Base-by-base conservation (phyloP, 2,113 vertebrate species). In the Cyprinus carpio region DNA sequence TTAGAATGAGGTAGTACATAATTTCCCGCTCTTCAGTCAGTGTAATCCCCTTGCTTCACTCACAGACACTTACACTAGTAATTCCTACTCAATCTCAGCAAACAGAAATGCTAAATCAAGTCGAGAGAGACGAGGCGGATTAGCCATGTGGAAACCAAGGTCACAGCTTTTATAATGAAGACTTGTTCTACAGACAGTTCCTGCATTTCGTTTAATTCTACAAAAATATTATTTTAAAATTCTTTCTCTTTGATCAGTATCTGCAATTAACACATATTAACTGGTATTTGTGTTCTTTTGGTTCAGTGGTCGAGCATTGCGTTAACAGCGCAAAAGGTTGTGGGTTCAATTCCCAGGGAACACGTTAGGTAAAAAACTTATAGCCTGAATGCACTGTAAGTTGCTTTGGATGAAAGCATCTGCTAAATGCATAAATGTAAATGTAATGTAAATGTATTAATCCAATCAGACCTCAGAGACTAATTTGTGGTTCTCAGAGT, bases 91-190 rank as follows among this genome's bases (percentile, higher is more conserved):
- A 60, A 60, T 60, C 56, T 60, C 20, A 60, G 56, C 56, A 3
- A 60, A 3, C 56, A 60, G 56, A 60, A 60, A 10, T 60, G 56
- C 84, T 16, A 89, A 92, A 93, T 92, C 90, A 88, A 93, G 91
- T 91, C 80, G 56, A 88, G 89, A 87, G 90, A 87, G 90, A 91
- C 92, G 87, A 91, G 75, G 80, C 81, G 88, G 93, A 94, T 94
- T 92, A 93, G 87, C 90, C 23, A 5, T 60, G 23, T 60, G 56
- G 20, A 60, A 60, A n/a, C 56, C 56, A 90, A 90, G 92, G 88
- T 91, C 90, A 87, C 90, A 89, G 85, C 64, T 23, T 91, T 89
- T 90, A 81, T 65, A 81, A 82, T 27, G 40, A 85, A 75, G 69
- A 2, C 23, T 60, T n/a, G 23, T 60, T 60, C 56, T n/a, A n/a